A percentile compares a stretch with the other conserved stretches of the same genome.
phyloP scores from a whole-genome alignment of 2,888 invertebrate genomes.

The Bellardia bayeri region DNA sequence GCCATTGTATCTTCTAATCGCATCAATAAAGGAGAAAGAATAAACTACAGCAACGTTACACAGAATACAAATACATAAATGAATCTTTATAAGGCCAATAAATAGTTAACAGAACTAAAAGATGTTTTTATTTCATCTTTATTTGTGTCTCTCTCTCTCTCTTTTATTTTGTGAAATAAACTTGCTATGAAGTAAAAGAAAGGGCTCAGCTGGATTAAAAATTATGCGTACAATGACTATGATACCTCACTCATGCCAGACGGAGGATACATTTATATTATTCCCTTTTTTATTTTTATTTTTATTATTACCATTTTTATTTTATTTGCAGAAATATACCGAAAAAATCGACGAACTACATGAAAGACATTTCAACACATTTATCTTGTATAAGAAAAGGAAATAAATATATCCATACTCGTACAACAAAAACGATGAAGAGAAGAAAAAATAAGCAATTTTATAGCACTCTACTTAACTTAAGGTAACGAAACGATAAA shows the following conservation, averaged over 20 bases:
- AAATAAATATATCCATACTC: background rate
- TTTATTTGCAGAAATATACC: constrained; percentile 43
- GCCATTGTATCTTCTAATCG: constrained; percentile 29
- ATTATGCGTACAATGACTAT: constrained; percentile 75
- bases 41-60: background rate
- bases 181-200: constrained; percentile 27
- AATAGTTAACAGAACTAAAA: constrained; percentile 50
- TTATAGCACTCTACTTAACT: constrained; percentile 66
- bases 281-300: constrained; percentile 23
- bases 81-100: constrained; percentile 55
- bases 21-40: constrained; percentile 17
- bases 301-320: constrained; percentile 43
- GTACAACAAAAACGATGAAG: background rate
- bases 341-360: constrained; percentile 33
- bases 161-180: constrained; percentile 34
- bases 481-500: constrained; percentile 69
- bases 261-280: constrained; percentile 67
- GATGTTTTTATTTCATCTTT: constrained; percentile 27
- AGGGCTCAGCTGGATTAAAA: constrained; percentile 72
- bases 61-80: background rate
- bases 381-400: constrained; percentile 70
- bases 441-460: constrained; percentile 36
- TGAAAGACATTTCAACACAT: constrained; percentile 68
- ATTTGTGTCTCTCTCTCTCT: background rate
- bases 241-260: constrained; percentile 70